phyloP scores from a whole-genome alignment of 2,888 invertebrate species.

The Athalia rosae region DNA sequence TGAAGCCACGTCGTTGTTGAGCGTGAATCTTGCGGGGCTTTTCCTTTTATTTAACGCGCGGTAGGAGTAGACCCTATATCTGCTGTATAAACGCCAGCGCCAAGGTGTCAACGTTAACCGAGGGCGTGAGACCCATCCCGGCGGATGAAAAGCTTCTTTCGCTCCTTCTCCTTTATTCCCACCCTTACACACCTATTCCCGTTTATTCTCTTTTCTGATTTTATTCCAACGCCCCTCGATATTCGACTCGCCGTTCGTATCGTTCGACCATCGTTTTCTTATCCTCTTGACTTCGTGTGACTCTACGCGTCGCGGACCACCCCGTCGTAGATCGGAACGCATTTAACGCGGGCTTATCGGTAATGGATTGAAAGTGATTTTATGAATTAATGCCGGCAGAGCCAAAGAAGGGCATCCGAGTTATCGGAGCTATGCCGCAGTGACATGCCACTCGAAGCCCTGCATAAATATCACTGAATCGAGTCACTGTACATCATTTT shows the following conservation, averaged over 20 bases:
- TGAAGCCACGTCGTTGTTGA: background rate
- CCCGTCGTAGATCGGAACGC: background rate
- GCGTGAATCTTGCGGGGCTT: constrained; percentile 5
- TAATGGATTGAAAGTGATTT: constrained; percentile 45
- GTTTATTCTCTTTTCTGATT: no score
- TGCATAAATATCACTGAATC: constrained; percentile 1
- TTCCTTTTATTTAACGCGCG: constrained; percentile 2
- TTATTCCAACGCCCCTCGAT: no score
- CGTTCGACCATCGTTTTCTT: no score
- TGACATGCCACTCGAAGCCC: constrained; percentile 37
- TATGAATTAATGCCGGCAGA: constrained; percentile 40
- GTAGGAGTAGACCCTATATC: background rate
- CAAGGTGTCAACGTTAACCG: constrained; percentile 9
- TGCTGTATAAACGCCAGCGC: background rate
- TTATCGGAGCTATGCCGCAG: constrained; percentile 42
- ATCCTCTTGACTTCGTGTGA: no score
- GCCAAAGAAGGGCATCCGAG: constrained; percentile 32
- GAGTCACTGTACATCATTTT: background rate
- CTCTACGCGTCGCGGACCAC: background rate
- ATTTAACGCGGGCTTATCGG: constrained; percentile 28
- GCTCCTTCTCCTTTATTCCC: no score
- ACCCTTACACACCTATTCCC: no score
- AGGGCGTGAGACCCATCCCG: no score
- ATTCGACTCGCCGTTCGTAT: no score
- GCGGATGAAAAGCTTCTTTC: no score